Evolutionary conservation across 23 tunicate species (phyloP), one percentile per base, ranked within the genome.

Genomic region (Styela clava): DNA sequence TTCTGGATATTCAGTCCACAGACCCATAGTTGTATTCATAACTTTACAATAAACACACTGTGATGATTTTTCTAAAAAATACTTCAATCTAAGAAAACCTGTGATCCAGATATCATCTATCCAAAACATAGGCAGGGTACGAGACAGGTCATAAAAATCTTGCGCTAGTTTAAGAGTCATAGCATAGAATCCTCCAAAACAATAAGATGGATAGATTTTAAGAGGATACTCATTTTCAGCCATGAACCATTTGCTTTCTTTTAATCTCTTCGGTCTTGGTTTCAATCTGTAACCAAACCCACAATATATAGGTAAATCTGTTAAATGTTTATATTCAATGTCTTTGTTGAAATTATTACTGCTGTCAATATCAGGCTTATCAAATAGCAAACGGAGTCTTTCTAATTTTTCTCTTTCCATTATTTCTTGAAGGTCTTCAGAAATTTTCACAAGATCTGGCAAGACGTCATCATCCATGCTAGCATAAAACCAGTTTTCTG

Each of bases 61-160:
- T 27, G 31, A 25, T 18, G 16, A 12, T 16, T 67, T 67, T 18
- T 67, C 24, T 18, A 24, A 25, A 67, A 67, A 67, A 29, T 67
- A 67, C 24, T 67, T 67, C 31, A 25, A 29, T 67, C 71, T 67
- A 0, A 67, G 71, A 16, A 67, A 67, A 16, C 71, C 71, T 25
- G 71, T 67, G 0, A 67, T 67, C 71, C 71, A 67, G 0, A 67
- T 29, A 29, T 67, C 71, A 67, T 67, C 71, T 16, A 67, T 67
- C 71, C 71, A 67, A 67, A 67, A 67, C 16, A 67, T 25, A 18
- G 1, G 71, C 24, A 67, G 22, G 21, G 30, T 0, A 18, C 71
- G 30, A 29, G 71, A 67, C 16, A 67, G 24, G 22, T 22, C 22
- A 29, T 67, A 67, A n/a, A 67, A 29, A 27, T 27, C 0, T 19